phyloP scores from a whole-genome alignment of 2,888 invertebrate species.

The Stenodera caucasica region DNA sequence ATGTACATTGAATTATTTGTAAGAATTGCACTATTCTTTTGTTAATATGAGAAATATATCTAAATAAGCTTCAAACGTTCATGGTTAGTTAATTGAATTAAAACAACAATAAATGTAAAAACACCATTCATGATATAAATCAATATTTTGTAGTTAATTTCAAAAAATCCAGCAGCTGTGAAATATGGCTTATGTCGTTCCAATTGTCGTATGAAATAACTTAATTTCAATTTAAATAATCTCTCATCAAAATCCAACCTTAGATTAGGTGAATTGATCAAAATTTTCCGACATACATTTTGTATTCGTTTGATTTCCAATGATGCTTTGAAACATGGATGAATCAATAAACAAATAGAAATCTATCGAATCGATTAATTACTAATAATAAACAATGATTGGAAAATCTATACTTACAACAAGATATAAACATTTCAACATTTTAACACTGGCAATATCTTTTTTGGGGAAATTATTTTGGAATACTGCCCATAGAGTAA shows the following conservation, averaged over 20 bases:
- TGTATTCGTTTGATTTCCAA: conserved; percentile 11
- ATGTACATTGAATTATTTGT: background rate
- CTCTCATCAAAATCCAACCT: background rate
- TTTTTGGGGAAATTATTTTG: background rate
- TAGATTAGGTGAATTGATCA: conserved; percentile 17
- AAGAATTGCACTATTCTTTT: background rate
- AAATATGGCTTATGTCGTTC: conserved; percentile 26
- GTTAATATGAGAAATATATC: background rate
- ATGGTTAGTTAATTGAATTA: conserved; percentile 15
- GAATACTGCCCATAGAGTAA: background rate
- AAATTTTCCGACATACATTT: conserved; percentile 15
- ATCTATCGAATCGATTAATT: conserved; percentile 17
- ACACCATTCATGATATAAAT: conserved; percentile 26
- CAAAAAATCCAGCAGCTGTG: conserved; percentile 26
- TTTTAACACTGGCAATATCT: conserved; percentile 13
- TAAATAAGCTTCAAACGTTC: background rate
- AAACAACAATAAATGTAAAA: conserved; percentile 21
- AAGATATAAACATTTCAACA: conserved; percentile 6
- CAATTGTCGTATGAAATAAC: conserved; percentile 16
- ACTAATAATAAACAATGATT: background rate
- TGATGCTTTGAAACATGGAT: conserved; percentile 12
- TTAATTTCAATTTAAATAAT: conserved; percentile 18
- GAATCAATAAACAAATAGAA: conserved; percentile 13
- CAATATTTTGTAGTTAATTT: conserved; percentile 20
- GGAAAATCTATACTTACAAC: background rate